Evolutionary conservation across 2,797 vertebrate genomes (phyloP), one percentile per base, ranked within the genome.

Genomic region (Gymnoscopelus braueri): DNA sequence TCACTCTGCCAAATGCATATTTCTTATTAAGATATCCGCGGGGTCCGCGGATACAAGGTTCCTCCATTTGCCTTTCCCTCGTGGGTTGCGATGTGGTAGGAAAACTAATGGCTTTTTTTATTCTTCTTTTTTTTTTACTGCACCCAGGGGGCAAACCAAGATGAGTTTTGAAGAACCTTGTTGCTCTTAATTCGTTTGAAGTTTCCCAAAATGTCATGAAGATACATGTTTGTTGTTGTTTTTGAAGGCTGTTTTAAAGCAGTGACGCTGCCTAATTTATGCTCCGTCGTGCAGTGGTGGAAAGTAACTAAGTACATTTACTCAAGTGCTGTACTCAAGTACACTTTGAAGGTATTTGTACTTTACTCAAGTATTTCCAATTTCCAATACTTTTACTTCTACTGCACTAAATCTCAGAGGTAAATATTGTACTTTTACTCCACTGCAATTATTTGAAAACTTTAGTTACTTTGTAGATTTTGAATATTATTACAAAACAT

Each of bases 101-200:
- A 74, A 86, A 85, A 88, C 73, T 74, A 86, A 90, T 87, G 80
- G 83, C 75, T 88, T 44, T 44, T 44, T 9, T 44, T n/a, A n/a
- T n/a, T n/a, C n/a, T n/a, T n/a, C n/a, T 9, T 7, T 44, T 10
- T 7, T 71, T 91, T 89, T 80, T 79, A 78, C 78, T 6, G 63
- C 56, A 68, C 85, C 84, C 75, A 80, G 79, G 85, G 19, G 84
- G 83, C 82, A 86, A 85, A 73, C 65, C 71, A 68, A 44, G 82
- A 88, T 83, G 78, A 88, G 79, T 83, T 86, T 70, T 79, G 73
- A 83, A 82, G 82, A 88, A 87, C 86, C 88, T 86, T 85, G 87
- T 75, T 14, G 19, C 78, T 85, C 70, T 84, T 8, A 79, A 87
- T 85, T 88, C 62, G 63, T 88, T 87, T 87, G 79, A 75, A 82